phyloP scores from a whole-genome alignment of 2,888 invertebrate species.

The Agrenia bidenticulata region DNA sequence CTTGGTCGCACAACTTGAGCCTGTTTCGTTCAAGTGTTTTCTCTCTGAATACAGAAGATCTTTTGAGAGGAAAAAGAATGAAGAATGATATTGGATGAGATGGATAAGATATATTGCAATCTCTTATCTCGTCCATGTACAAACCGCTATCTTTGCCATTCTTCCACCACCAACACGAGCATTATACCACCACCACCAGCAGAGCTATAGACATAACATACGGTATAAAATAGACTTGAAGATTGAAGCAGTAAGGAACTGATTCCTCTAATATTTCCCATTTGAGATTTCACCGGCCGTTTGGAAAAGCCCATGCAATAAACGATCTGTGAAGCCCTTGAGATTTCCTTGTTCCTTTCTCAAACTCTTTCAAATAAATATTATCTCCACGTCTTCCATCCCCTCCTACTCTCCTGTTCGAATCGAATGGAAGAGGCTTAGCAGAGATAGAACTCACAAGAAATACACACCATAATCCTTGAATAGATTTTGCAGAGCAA shows the following conservation, averaged over 20 bases:
- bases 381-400: slow-evolving; percentile 3
- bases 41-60: slow-evolving; percentile 5
- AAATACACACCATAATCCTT: no score
- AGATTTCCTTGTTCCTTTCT: slow-evolving; percentile 22
- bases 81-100: slow-evolving; percentile 7
- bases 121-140: background rate
- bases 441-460: no score
- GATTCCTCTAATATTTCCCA: slow-evolving; percentile 6
- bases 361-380: slow-evolving; percentile 12
- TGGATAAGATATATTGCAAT: background rate
- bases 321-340: slow-evolving; percentile 32
- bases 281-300: slow-evolving; percentile 4
- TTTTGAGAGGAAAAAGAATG: background rate
- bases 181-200: background rate
- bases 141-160: background rate
- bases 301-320: slow-evolving; percentile 23
- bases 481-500: no score
- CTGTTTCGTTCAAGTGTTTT: slow-evolving; percentile 9
- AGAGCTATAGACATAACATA: no score
- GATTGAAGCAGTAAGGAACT: background rate
- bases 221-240: no score
- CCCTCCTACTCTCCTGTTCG: no score
- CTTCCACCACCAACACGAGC: background rate
- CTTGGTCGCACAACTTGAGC: slow-evolving; percentile 11
- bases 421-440: no score